phyloP scores from a whole-genome alignment of 2,888 invertebrate genomes.

The Acanthacorydalis orientalis region DNA sequence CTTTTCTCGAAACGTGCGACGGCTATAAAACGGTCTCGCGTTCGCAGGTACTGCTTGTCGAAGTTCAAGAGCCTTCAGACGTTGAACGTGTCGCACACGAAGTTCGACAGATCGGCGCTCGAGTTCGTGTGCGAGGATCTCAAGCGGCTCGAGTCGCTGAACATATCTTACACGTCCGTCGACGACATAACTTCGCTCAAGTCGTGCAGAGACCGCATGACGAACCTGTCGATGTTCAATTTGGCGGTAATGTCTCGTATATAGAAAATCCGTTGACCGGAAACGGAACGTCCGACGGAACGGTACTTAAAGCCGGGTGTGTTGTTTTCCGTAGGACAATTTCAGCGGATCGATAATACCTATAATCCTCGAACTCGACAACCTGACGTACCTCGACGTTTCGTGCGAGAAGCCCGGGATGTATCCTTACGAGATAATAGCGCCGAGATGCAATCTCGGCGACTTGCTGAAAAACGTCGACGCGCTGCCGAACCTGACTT shows the following conservation, averaged over 20 bases:
- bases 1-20: neutral
- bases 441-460: slow-evolving; percentile 24
- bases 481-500: slow-evolving; percentile 35
- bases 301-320: neutral
- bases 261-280: neutral
- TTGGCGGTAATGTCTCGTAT: slow-evolving; percentile 28
- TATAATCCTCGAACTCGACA: slow-evolving; percentile 31
- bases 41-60: slow-evolving; percentile 23
- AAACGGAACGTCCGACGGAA: neutral
- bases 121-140: slow-evolving; percentile 48
- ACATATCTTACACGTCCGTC: slow-evolving; percentile 47
- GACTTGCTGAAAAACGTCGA: slow-evolving; percentile 28
- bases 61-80: slow-evolving; percentile 38
- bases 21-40: neutral
- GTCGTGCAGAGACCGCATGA: slow-evolving; percentile 36
- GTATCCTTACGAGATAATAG: slow-evolving; percentile 28
- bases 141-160: slow-evolving; percentile 39
- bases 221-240: slow-evolving; percentile 40
- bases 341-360: slow-evolving; percentile 19
- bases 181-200: slow-evolving; percentile 40
- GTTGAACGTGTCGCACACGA: slow-evolving; percentile 49
- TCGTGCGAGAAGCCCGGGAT: slow-evolving; percentile 32
- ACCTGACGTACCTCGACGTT: slow-evolving; percentile 35
- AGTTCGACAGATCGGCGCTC: slow-evolving; percentile 45
- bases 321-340: neutral